Percentiles rank a stretch among this genome's conserved stretches.
phyloP scores from a whole-genome alignment of 2,113 vertebrate genomes.

The Zosterops japonicus region DNA sequence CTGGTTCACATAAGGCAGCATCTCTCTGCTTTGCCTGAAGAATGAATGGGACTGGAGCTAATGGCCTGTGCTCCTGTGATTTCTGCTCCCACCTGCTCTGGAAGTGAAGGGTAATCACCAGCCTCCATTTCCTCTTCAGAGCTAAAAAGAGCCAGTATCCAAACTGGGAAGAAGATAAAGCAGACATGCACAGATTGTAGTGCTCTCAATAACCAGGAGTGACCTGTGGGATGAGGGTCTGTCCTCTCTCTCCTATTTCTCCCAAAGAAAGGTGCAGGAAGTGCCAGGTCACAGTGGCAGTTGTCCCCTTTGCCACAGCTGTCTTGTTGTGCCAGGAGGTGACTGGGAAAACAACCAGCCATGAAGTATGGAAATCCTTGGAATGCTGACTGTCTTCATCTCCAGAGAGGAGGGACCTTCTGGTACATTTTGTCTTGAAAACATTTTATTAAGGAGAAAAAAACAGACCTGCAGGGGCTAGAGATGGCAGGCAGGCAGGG shows the following conservation, averaged over 20 bases:
- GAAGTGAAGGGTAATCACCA: not conserved
- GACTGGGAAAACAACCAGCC: not conserved
- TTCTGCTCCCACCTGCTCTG: not conserved
- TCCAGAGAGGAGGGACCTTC: not conserved
- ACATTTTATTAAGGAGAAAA: not conserved
- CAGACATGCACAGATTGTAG: not conserved
- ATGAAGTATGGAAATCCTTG: not conserved
- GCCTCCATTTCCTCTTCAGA: not conserved
- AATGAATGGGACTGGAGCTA: not conserved
- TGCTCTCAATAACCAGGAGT: not conserved
- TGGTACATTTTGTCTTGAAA: not conserved
- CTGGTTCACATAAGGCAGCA: not conserved
- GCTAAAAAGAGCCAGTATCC: not conserved
- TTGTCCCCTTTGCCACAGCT: not conserved
- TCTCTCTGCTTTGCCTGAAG: not conserved
- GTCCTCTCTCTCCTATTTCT: not conserved
- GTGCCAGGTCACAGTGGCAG: not conserved
- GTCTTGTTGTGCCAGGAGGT: not conserved
- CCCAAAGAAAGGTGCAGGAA: not conserved
- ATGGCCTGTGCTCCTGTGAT: not conserved
- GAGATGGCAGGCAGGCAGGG: not conserved
- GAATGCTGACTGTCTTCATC: not conserved
- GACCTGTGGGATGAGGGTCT: not conserved
- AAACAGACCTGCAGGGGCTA: not conserved
- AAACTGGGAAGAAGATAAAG: not conserved